These are phyloP conservation scores for Parapristionchus giblindavisi DNA, from an alignment of 2,888 invertebrate species.

Conservation along the genomic window DNA sequence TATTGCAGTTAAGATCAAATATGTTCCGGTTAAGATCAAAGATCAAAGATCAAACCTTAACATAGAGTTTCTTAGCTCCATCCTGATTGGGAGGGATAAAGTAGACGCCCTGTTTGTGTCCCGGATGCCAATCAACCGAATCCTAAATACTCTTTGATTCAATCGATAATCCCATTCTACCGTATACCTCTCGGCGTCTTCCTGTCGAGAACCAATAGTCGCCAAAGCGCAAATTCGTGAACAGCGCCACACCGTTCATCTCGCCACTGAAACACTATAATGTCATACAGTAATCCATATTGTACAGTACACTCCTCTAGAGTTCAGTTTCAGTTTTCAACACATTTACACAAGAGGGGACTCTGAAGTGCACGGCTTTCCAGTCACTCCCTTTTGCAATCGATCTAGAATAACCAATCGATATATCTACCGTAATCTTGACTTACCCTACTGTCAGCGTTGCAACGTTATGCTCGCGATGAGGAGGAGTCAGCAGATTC, in stretches of 20 bases:
- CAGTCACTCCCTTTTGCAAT: no score
- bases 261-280: conserved; percentile 42
- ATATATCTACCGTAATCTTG: no score
- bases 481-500: no score
- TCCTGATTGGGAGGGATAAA: conserved; percentile 46
- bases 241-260: conserved; percentile 61
- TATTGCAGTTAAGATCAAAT: no score
- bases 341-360: no score
- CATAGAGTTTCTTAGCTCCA: conserved; percentile 26
- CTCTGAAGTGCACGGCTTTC: no score
- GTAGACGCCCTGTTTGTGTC: conserved; percentile 60
- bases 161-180: not conserved
- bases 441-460: no score
- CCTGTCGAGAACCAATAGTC: conserved; percentile 28
- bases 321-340: no score
- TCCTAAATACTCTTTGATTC: not conserved
- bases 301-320: not conserved
- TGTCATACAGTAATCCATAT: no score
- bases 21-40: no score
- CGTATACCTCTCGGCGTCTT: not conserved
- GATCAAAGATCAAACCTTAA: conserved; percentile 34
- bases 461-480: no score
- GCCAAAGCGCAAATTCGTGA: conserved; percentile 60
- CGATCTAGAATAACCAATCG: no score
- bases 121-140: conserved; percentile 52